Evolutionary conservation across 2,797 vertebrate species (phyloP), one percentile per base, ranked within the genome.

Genomic region (Molossus alvarezi): DNA sequence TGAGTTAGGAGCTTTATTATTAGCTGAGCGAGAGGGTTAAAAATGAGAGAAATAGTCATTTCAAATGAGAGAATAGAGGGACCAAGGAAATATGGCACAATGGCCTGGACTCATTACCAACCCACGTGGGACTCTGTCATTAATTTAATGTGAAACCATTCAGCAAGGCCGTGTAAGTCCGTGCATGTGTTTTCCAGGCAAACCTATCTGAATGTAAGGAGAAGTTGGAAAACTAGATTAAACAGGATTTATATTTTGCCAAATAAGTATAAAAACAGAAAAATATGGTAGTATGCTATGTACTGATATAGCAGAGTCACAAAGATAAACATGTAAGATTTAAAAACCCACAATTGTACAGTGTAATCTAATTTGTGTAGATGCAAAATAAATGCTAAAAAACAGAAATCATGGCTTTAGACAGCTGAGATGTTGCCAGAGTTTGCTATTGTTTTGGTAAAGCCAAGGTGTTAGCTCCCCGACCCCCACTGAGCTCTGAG

Each of bases 61-160:
- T 60, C 27, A 71, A 84, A 23, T 91, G 69, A 73, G 5, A 77
- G 72, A 85, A 67, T 76, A 64, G 51, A 58, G 65, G 48, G 23
- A 67, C 67, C 18, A 81, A 25, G 41, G 58, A 87, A 81, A 95
- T 82, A 73, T 25, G 20, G 58, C 23, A 33, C 85, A 69, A 73
- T 58, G 17, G 29, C 41, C 51, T 13, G 87, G 23, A 33, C 13
- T 67, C 76, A 91, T 81, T 81, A 58, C 76, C 51, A 91, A 87
- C n/a, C 10, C 15, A 57, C 37, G 37, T 81, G 7, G 67, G n/a
- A 67, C 60, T 91, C 41, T 12, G 51, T 58, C 51, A 81, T 91
- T 87, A 75, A 95, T 75, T 87, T 58, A 62, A 91, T 15, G 23
- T 62, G 88, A 91, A n/a, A 29, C 29, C 18, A 81, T 9, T 58